Base-by-base conservation (phyloP, 2,888 invertebrate genomes). In the Diabrotica balteata region DNA sequence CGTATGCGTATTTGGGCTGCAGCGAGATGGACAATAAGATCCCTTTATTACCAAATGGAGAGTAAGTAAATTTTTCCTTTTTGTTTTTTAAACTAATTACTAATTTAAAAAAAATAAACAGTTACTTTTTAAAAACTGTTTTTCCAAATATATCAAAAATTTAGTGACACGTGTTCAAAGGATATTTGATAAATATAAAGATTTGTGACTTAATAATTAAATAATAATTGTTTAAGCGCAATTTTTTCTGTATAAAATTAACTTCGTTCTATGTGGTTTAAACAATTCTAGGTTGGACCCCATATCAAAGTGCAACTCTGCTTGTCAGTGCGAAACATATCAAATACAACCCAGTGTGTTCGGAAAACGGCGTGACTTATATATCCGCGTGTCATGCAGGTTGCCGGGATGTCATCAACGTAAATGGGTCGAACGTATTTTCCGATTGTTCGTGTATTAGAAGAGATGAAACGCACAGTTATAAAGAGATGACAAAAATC, bases 381-480 rank as follows among this genome's bases (percentile, higher is more conserved):
- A 93, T 93, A 75, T 93, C 92, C 0, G 90, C 93, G 7, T 94
- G 94, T 79, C 92, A 93, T 79, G 93, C 93, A 22, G 93, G 94
- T 7, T 93, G 93, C 79, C 86, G 83, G 59, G 82, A 85, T 71
- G 79, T 83, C 51, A 78, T 80, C 8, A 78, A 79, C 47, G 70
- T 78, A 5, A 85, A 86, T 72, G 86, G 86, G 46, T 82, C 82
- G 44, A 86, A 86, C 82, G 84, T 87, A 72, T 80, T 77, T 72
- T 67, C 84, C n/a, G 84, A 87, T 63, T 88, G 88, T 77, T 84
- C 84, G 43, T 88, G 88, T 77, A 82, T 87, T 63, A 66, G 63
- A 42, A 67, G 72, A 54, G 73, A 77, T 64, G 73, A 66, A 55
- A 72, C 73, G n/a, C 42, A 69, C 54, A 57, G 71, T 11, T 44